Percentiles rank a stretch among this genome's conserved stretches.
Evolutionary conservation across 2,113 vertebrate species (phyloP).

Genomic region (Carollia perspicillata): DNA sequence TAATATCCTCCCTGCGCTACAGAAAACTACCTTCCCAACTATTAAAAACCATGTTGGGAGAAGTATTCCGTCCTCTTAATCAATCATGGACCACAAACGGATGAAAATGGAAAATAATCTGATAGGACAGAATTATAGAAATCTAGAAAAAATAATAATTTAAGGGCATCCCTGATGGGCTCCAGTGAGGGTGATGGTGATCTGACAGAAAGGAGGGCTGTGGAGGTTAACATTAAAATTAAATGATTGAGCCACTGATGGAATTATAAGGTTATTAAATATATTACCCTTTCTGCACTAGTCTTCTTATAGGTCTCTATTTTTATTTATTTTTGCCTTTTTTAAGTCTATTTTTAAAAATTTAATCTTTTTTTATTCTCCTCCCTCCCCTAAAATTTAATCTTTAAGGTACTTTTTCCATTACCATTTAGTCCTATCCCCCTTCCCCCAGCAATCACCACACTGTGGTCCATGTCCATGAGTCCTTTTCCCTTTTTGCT

Average conservation of each 20-base stretch:
- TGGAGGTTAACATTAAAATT: not conserved
- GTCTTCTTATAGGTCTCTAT: not conserved
- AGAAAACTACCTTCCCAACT: not conserved
- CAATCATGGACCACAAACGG: not conserved
- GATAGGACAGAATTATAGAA: not conserved
- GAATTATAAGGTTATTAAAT: conserved; percentile 1
- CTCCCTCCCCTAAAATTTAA: no score
- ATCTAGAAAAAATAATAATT: not conserved
- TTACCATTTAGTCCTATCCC: no score
- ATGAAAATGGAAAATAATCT: not conserved
- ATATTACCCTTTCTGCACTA: not conserved
- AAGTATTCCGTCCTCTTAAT: not conserved
- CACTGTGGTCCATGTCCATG: no score
- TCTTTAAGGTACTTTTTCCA: no score
- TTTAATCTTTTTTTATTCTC: no score
- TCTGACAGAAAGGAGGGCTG: not conserved
- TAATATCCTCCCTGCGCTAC: not conserved
- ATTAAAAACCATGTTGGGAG: not conserved
- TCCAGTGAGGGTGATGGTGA: not conserved
- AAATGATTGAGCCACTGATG: not conserved
- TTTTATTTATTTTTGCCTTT: no score
- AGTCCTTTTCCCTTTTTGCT: no score
- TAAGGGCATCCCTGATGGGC: not conserved
- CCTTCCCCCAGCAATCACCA: no score
- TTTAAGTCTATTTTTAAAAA: no score